A percentile compares a stretch with the other conserved stretches of the same genome.
Evolutionary conservation across 2,888 invertebrate species (phyloP).

Genomic region (Zeuzera pyrina): DNA sequence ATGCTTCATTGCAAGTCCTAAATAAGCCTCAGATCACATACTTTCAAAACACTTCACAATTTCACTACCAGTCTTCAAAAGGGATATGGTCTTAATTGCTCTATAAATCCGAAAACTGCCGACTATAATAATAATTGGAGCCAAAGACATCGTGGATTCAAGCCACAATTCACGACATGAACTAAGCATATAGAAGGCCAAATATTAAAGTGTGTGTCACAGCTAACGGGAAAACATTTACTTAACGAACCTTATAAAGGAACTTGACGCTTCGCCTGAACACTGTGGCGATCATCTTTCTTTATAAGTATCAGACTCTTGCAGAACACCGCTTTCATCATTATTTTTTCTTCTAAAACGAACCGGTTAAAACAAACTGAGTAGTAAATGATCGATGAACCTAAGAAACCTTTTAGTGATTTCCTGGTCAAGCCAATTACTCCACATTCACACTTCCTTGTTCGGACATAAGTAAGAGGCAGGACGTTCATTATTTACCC

Average conservation of each 20-base stretch:
- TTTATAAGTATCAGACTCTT: conserved; percentile 7
- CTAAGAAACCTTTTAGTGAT: conserved; percentile 35
- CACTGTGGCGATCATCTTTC: conserved; percentile 14
- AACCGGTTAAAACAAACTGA: conserved; percentile 27
- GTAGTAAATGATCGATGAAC: conserved; percentile 21
- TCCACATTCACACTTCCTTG: conserved; percentile 51
- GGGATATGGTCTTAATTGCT: conserved; percentile 31
- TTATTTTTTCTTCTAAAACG: conserved; percentile 18
- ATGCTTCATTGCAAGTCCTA: conserved; percentile 12
- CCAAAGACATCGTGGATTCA: conserved; percentile 35
- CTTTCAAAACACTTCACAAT: conserved; percentile 27
- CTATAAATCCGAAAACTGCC: conserved; percentile 39
- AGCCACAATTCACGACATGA: conserved; percentile 30
- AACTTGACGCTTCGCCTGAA: conserved; percentile 29
- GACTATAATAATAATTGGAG: too few relatives aligned
- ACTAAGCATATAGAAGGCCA: conserved; percentile 20
- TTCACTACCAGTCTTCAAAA: conserved; percentile 23
- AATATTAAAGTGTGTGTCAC: conserved; percentile 36
- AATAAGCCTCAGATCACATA: conserved; percentile 24
- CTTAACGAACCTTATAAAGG: conserved; percentile 37
- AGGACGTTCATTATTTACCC: conserved; percentile 43
- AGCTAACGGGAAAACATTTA: conserved; percentile 41
- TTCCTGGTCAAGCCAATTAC: conserved; percentile 44
- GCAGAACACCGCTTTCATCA: conserved; percentile 22
- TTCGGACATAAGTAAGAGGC: conserved; percentile 29